Evolutionary conservation across 2,797 vertebrate species (phyloP).

Genomic region (Pitangus sulphuratus): DNA sequence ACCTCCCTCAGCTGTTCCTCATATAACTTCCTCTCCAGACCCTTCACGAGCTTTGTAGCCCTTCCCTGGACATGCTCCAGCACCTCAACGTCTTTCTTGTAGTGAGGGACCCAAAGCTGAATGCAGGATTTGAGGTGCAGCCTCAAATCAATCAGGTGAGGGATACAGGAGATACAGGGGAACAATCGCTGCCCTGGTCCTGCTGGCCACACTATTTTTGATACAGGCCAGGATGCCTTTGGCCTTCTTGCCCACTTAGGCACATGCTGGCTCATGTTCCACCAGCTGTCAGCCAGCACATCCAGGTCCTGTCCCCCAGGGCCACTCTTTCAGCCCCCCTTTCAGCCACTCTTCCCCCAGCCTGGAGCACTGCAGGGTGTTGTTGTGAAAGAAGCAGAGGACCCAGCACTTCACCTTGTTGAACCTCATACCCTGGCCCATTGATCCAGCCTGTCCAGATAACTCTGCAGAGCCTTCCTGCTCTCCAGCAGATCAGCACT

Average conservation of each 20-base stretch:
- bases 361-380: background rate
- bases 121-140: too few species aligned
- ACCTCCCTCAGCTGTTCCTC: background rate
- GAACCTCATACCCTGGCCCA: background rate
- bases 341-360: background rate
- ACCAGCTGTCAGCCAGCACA: background rate
- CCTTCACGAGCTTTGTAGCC: background rate
- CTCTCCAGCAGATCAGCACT: background rate
- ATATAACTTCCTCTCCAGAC: background rate
- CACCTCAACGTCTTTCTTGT: background rate
- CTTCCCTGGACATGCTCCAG: rapidly evolving
- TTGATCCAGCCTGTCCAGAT: background rate
- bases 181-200: background rate
- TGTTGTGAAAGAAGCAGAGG: background rate
- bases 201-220: background rate
- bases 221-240: rapidly evolving
- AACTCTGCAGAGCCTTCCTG: background rate
- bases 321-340: too few species aligned
- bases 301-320: background rate
- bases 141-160: background rate
- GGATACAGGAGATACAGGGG: background rate
- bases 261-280: background rate
- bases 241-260: background rate
- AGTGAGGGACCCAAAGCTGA: background rate
- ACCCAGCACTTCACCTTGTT: background rate